phyloP scores from a whole-genome alignment of 2,113 vertebrate species.

The Phalacrocorax aristotelis region DNA sequence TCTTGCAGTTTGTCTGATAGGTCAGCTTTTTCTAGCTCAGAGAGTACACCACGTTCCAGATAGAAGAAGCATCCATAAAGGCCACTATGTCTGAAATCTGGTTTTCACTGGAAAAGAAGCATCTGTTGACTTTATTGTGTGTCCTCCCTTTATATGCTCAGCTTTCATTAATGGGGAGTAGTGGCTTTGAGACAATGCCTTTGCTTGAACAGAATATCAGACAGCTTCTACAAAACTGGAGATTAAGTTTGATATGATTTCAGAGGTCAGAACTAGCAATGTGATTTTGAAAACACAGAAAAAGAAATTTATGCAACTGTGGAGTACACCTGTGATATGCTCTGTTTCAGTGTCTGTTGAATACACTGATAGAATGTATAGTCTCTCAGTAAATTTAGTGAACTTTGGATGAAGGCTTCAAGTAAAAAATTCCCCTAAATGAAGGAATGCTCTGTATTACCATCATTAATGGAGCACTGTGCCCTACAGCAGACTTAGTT shows the following conservation, averaged over 20 bases:
- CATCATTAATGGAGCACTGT: background rate
- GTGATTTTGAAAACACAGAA: background rate
- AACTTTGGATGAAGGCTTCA: background rate
- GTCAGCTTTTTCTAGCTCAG: background rate
- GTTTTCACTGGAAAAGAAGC: background rate
- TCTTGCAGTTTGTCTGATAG: background rate
- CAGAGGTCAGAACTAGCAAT: background rate
- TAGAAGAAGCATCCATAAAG: background rate
- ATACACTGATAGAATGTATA: background rate
- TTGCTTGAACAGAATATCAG: background rate
- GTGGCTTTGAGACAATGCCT: background rate
- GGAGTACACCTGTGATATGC: background rate
- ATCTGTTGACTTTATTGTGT: background rate
- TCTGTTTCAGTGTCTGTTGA: background rate
- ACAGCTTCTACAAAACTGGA: background rate
- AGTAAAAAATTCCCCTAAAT: background rate
- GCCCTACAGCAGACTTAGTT: background rate
- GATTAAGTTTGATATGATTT: background rate
- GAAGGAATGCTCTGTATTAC: background rate
- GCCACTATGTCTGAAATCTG: background rate
- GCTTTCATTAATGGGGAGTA: background rate
- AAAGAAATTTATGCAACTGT: background rate
- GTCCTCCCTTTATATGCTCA: background rate
- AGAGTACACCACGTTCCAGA: background rate
- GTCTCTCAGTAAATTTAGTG: background rate